These are phyloP conservation scores for Laticauda laticaudata DNA, from an alignment of 2,113 vertebrate species.

Conservation along the genomic window DNA sequence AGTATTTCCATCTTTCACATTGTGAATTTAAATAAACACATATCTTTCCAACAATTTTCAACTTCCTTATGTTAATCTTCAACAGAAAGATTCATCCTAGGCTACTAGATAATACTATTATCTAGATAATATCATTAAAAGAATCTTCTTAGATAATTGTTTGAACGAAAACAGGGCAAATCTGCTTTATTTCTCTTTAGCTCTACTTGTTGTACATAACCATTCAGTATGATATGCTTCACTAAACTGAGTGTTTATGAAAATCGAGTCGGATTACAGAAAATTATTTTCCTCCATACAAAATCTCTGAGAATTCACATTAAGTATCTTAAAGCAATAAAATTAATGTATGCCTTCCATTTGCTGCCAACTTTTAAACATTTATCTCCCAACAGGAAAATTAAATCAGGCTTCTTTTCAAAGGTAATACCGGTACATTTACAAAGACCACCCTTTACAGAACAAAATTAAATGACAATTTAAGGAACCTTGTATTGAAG, in stretches of 20 bases:
- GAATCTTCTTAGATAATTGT: constrained; percentile 8
- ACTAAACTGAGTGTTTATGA: constrained; percentile 36
- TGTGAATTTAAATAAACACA: not conserved
- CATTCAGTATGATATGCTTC: constrained; percentile 33
- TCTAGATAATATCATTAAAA: constrained; percentile 39
- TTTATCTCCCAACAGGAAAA: constrained; percentile 13
- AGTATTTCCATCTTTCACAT: not conserved
- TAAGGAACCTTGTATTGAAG: not conserved
- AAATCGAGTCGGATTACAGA: constrained; percentile 44
- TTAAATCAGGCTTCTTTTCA: constrained; percentile 10
- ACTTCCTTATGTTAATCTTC: constrained; percentile 9
- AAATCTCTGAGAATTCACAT: constrained; percentile 36
- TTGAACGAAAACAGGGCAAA: constrained; percentile 32
- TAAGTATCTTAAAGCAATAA: constrained; percentile 23
- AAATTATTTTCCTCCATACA: constrained; percentile 28
- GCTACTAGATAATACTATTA: constrained; percentile 30
- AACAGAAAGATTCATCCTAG: constrained; percentile 25
- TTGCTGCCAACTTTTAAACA: not conserved
- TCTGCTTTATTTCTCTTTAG: constrained; percentile 19
- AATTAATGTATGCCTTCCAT: not conserved
- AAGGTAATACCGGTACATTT: constrained; percentile 6
- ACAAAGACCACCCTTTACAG: constrained; percentile 8
- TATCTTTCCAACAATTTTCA: not conserved
- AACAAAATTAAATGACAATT: constrained; percentile 22
- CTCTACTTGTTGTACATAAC: constrained; percentile 1